Evolutionary conservation across 2,888 invertebrate species (phyloP).

Genomic region (Synanthedon vespiformis): DNA sequence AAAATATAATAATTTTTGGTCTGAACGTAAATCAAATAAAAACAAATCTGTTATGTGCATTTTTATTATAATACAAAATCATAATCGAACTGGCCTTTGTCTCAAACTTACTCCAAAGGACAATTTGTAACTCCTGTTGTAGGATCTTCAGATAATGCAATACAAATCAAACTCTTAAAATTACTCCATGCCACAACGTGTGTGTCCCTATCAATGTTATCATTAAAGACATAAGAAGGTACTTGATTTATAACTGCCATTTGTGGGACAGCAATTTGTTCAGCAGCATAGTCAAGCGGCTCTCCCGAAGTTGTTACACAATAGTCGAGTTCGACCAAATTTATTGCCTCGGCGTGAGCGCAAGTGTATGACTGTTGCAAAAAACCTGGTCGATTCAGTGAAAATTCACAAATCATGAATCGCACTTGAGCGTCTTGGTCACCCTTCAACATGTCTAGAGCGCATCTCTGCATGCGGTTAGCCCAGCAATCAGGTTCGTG

Average conservation of each 20-base stretch:
- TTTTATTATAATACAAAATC: too few species aligned
- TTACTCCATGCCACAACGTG: constrained; percentile 22
- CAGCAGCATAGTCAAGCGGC: constrained; percentile 29
- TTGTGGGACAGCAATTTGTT: constrained; percentile 24
- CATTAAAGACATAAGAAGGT: constrained; percentile 44
- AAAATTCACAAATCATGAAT: constrained; percentile 53
- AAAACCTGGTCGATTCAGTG: constrained; percentile 26
- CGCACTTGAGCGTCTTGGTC: constrained; percentile 37
- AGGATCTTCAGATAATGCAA: constrained; percentile 35
- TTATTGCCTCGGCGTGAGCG: constrained; percentile 32
- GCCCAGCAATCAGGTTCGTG: constrained; percentile 46
- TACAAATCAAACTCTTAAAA: constrained; percentile 34
- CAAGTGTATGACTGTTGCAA: constrained; percentile 32
- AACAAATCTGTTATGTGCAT: too few species aligned
- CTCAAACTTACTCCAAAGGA: constrained; percentile 7
- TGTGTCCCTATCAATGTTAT: constrained; percentile 14
- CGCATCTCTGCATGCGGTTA: constrained; percentile 52
- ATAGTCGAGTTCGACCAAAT: constrained; percentile 30
- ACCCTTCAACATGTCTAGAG: constrained; percentile 27
- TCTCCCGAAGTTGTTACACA: constrained; percentile 35
- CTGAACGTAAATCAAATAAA: too few species aligned
- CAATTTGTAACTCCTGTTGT: constrained; percentile 32
- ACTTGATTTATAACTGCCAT: constrained; percentile 33
- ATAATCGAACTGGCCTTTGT: too few species aligned
- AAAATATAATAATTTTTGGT: too few species aligned